These are phyloP conservation scores for Zosterops pallidus DNA, from an alignment of 2,113 vertebrate species.

Conservation along the genomic window DNA sequence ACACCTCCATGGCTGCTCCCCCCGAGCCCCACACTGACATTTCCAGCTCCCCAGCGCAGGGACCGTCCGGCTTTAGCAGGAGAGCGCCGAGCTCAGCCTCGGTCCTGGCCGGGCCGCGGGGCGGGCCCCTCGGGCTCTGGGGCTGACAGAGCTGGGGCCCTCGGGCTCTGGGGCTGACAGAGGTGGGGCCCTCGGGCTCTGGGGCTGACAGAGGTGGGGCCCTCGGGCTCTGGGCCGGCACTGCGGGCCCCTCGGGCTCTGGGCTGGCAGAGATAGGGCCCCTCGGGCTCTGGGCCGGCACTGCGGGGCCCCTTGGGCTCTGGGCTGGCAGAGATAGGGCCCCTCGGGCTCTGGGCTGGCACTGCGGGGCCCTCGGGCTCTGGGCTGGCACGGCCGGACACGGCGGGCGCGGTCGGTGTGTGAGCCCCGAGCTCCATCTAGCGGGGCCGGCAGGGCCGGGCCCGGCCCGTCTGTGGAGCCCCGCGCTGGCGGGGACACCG, in stretches of 20 bases:
- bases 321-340: too few relatives aligned
- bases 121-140: neutral
- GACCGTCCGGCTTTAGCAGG: too few relatives aligned
- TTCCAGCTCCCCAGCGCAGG: neutral
- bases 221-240: too few relatives aligned
- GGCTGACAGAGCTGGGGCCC: neutral
- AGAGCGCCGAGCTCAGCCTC: accelerated
- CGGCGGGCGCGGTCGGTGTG: neutral
- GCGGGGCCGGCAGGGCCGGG: neutral
- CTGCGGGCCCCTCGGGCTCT: too few relatives aligned
- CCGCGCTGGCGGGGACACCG: neutral
- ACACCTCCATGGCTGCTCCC: neutral
- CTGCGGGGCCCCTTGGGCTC: too few relatives aligned
- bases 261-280: too few relatives aligned
- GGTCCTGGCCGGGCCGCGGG: neutral
- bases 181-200: neutral
- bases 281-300: too few relatives aligned
- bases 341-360: too few relatives aligned
- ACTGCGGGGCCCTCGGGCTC: too few relatives aligned
- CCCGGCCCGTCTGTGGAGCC: too few relatives aligned
- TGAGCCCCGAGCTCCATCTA: neutral
- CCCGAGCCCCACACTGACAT: neutral
- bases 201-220: neutral
- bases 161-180: neutral
- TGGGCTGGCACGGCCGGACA: neutral